phyloP scores from a whole-genome alignment of 2,113 vertebrate species.

The Eubucco bourcierii region DNA sequence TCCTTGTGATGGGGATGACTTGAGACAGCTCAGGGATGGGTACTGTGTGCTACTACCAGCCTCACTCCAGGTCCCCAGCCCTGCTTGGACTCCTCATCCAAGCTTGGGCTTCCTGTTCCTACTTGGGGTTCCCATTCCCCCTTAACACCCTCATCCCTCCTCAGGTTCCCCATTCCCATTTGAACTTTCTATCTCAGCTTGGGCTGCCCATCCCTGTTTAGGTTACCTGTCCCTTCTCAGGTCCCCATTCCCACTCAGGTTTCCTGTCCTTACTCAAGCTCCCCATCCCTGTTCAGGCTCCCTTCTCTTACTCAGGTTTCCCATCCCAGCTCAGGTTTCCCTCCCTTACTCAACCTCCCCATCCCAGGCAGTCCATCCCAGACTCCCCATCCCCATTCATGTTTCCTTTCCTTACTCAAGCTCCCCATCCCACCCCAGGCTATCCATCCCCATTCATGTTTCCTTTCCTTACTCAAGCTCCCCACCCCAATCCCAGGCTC shows the following conservation, averaged over 20 bases:
- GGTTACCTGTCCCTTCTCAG: neutral
- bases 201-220: rapidly evolving
- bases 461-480: no score
- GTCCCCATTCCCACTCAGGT: neutral
- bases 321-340: neutral
- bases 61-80: rapidly evolving
- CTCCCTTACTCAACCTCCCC: neutral
- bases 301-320: rapidly evolving
- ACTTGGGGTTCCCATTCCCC: rapidly evolving
- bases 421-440: neutral
- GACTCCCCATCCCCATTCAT: neutral
- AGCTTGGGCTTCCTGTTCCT: neutral
- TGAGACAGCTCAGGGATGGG: neutral
- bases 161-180: neutral
- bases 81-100: neutral
- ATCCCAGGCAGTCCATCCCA: no score
- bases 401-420: neutral
- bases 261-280: rapidly evolving
- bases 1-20: rapidly evolving
- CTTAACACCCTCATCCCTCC: neutral
- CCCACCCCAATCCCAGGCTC: no score
- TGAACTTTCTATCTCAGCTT: neutral
- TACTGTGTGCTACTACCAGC: neutral
- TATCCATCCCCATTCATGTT: no score
- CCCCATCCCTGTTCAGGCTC: no score